Conservation (phyloP, 2,888 invertebrate species). For the Coleophora flavipennella region DNA sequence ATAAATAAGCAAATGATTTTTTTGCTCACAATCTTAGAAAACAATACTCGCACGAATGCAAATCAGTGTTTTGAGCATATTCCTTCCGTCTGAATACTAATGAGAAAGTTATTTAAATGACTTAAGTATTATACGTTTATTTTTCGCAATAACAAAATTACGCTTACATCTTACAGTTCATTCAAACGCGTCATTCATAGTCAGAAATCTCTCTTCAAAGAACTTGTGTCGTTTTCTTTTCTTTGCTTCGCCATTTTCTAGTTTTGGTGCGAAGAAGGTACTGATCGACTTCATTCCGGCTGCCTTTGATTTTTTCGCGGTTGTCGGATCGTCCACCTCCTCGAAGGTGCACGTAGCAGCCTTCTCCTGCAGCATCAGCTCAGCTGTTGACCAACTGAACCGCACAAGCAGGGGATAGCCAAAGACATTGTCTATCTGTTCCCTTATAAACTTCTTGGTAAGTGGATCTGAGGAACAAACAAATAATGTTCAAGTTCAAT, state of each 20-base stretch:
- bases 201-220: constrained; percentile 77
- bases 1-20: not conserved
- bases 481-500: too few relatives aligned
- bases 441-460: constrained; percentile 90
- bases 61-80: too few relatives aligned
- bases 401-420: constrained; percentile 95
- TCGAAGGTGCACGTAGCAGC: constrained; percentile 83
- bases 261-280: constrained; percentile 64
- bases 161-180: constrained; percentile 17
- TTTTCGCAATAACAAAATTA: not conserved
- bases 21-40: too few relatives aligned
- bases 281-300: constrained; percentile 71
- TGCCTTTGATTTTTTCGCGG: constrained; percentile 35
- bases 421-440: constrained; percentile 90
- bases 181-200: constrained; percentile 61
- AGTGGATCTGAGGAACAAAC: constrained; percentile 81
- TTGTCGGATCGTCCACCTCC: constrained; percentile 69
- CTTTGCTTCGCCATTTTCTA: constrained; percentile 38
- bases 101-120: too few relatives aligned
- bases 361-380: constrained; percentile 81
- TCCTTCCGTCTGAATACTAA: too few relatives aligned
- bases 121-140: not conserved
- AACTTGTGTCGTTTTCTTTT: constrained; percentile 75
- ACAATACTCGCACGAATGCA: too few relatives aligned
- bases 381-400: constrained; percentile 98